Conservation (phyloP, 1,140 invertebrate genomes). For the Aphis craccivora region DNA sequence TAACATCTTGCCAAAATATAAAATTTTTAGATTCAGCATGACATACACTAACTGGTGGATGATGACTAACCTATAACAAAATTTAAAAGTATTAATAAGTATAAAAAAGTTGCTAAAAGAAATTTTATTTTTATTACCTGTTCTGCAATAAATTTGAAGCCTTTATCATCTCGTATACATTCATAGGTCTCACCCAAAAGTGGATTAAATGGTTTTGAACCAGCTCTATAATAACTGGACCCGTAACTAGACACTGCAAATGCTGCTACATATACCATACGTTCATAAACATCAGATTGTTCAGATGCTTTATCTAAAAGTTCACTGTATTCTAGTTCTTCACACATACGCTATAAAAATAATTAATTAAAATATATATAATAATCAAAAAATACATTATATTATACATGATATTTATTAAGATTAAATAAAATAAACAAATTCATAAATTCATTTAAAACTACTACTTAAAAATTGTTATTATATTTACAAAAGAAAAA, state of each 20-base stretch:
- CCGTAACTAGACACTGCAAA: slow-evolving; percentile 87
- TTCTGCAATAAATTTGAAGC: slow-evolving; percentile 78
- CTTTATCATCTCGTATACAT: slow-evolving; percentile 78
- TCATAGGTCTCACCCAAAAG: slow-evolving; percentile 87
- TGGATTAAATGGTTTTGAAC: slow-evolving; percentile 89
- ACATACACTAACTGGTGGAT: slow-evolving; percentile 85
- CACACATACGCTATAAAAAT: slow-evolving; percentile 73
- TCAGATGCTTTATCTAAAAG: slow-evolving; percentile 77
- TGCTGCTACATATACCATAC: slow-evolving; percentile 79
- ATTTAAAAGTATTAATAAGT: slow-evolving; percentile 53
- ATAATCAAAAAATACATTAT: neutral
- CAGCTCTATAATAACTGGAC: slow-evolving; percentile 78
- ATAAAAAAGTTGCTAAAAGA: neutral
- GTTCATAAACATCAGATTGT: slow-evolving; percentile 71
- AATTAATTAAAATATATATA: neutral
- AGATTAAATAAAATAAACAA: neutral
- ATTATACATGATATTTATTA: too few relatives aligned
- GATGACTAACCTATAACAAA: slow-evolving; percentile 79
- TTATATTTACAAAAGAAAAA: neutral
- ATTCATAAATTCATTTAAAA: neutral
- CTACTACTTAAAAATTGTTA: neutral
- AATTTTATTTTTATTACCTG: slow-evolving; percentile 66
- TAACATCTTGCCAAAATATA: slow-evolving; percentile 80
- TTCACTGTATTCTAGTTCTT: slow-evolving; percentile 85
- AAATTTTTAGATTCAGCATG: slow-evolving; percentile 79